Percentiles rank a stretch among this genome's conserved stretches.
These are phyloP conservation scores for Cyrtonyx montezumae DNA, from an alignment of 2,113 vertebrate genomes.

Conservation along the genomic window DNA sequence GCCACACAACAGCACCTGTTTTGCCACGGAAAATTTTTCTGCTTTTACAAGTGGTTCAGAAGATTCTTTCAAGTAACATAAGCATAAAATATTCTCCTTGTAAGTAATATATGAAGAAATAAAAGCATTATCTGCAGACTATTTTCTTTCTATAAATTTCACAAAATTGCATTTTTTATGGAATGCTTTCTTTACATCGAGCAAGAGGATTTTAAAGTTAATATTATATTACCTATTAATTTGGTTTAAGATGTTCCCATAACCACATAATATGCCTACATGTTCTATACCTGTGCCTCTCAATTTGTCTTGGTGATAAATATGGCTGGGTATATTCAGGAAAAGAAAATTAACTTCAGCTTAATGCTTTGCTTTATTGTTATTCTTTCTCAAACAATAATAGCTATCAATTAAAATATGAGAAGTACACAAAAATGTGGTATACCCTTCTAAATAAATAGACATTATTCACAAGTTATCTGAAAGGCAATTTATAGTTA, in stretches of 20 bases:
- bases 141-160: neutral
- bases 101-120: neutral
- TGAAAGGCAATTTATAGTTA: neutral
- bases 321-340: neutral
- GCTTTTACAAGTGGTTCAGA: neutral
- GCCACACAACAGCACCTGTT: neutral
- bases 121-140: neutral
- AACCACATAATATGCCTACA: neutral
- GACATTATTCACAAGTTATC: neutral
- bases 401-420: neutral
- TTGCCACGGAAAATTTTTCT: neutral
- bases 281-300: rapidly evolving
- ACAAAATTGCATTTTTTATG: neutral
- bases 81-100: neutral
- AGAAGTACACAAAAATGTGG: neutral
- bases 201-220: neutral
- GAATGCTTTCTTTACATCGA: neutral
- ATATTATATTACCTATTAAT: neutral
- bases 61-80: neutral
- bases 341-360: neutral
- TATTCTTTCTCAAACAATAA: neutral
- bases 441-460: neutral
- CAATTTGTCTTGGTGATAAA: neutral
- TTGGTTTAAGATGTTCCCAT: neutral
- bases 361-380: neutral